These are phyloP conservation scores for Dendrolimus punctatus DNA, from an alignment of 1,140 invertebrate species.

Conservation along the genomic window DNA sequence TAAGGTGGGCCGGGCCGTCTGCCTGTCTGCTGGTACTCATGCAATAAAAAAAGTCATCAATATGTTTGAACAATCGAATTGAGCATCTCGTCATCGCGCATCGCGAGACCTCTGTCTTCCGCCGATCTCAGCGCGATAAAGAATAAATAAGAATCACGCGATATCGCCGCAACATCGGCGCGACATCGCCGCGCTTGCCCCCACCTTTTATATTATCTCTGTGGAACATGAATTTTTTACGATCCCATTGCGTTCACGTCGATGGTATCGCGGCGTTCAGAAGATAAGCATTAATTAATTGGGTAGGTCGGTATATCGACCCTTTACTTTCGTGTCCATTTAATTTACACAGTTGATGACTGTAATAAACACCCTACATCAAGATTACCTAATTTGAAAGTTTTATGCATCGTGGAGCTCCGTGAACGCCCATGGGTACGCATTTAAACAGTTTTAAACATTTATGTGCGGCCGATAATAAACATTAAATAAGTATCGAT, in stretches of 20 bases:
- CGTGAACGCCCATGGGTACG: conserved; percentile 4
- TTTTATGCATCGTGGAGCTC: conserved; percentile 12
- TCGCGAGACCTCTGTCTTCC: neutral
- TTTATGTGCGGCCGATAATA: too few relatives aligned
- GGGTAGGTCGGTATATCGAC: conserved; percentile 34
- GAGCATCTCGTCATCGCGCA: too few relatives aligned
- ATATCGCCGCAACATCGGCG: conserved; percentile 35
- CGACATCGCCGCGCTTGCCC: conserved; percentile 18
- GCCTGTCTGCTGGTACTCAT: too few relatives aligned
- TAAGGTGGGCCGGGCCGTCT: too few relatives aligned
- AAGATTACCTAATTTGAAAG: conserved; percentile 22
- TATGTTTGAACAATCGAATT: too few relatives aligned
- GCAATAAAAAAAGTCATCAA: too few relatives aligned
- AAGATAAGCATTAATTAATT: conserved; percentile 46
- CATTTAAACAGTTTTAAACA: too few relatives aligned
- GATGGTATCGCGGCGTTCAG: conserved; percentile 17
- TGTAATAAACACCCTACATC: conserved; percentile 33
- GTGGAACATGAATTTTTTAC: conserved; percentile 30
- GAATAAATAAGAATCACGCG: conserved; percentile 46
- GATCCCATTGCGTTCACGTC: conserved; percentile 26
- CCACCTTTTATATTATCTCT: conserved; percentile 26
- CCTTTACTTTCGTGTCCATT: conserved; percentile 35
- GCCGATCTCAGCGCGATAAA: conserved; percentile 30
- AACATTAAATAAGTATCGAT: too few relatives aligned
- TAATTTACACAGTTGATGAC: conserved; percentile 35